Percentiles rank a stretch among this genome's conserved stretches.
Evolutionary conservation across 2,797 vertebrate species (phyloP).

Genomic region (Gila robusta): DNA sequence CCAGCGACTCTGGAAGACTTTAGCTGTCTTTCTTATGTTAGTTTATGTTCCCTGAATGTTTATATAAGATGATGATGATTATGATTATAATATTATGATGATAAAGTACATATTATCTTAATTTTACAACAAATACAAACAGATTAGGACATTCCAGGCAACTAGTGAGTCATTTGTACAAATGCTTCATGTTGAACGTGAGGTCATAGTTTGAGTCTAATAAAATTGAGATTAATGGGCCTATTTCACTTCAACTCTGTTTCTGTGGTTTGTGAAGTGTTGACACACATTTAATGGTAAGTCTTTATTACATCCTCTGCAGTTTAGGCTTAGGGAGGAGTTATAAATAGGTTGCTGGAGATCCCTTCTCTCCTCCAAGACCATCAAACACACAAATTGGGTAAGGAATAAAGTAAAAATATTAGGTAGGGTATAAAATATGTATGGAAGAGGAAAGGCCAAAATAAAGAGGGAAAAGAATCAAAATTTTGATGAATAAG

Average conservation of each 20-base stretch:
- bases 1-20: slow-evolving; percentile 46
- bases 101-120: background rate
- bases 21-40: background rate
- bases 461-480: background rate
- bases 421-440: background rate
- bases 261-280: background rate
- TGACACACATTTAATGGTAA: background rate
- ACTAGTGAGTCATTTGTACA: background rate
- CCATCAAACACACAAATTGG: background rate
- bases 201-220: background rate
- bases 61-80: background rate
- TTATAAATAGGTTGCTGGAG: background rate
- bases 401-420: background rate
- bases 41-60: background rate
- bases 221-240: background rate
- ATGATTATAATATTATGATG: background rate
- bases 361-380: background rate
- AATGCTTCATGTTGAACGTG: background rate
- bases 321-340: background rate
- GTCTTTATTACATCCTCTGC: background rate
- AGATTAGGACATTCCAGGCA: background rate
- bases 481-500: background rate
- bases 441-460: background rate
- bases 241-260: background rate
- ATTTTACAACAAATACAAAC: background rate